phyloP scores from a whole-genome alignment of 2,888 invertebrate genomes.

The Ypsolopha sequella region DNA sequence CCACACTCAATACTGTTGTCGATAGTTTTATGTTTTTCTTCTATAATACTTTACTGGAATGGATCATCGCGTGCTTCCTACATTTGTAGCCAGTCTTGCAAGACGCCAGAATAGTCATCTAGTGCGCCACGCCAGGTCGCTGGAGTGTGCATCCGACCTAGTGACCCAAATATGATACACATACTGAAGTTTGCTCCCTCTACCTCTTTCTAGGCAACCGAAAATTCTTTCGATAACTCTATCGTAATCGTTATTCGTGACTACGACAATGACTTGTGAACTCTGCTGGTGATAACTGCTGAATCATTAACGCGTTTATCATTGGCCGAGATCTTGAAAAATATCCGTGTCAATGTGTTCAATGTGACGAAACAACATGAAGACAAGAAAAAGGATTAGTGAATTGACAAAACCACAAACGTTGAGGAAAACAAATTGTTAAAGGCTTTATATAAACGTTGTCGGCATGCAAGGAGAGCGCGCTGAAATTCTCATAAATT shows the following conservation, averaged over 20 bases:
- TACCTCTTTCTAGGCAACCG: not conserved
- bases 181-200: constrained; percentile 4
- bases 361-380: not conserved
- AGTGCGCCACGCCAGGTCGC: constrained; percentile 1
- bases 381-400: not conserved
- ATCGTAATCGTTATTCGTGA: not conserved
- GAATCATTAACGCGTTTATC: not conserved
- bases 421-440: not conserved
- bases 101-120: not conserved
- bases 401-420: not conserved
- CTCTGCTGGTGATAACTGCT: not conserved
- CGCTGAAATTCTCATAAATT: constrained; percentile 16
- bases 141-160: constrained; percentile 6
- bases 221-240: not conserved
- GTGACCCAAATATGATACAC: constrained; percentile 9
- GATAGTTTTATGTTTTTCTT: not conserved
- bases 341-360: not conserved
- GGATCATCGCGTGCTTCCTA: not conserved
- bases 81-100: not conserved
- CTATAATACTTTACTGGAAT: not conserved
- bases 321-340: not conserved
- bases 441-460: not conserved
- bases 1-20: not conserved
- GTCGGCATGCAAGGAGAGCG: constrained; percentile 14
- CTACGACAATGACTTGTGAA: not conserved